These are phyloP conservation scores for Poecilobothrus nobilitatus DNA, from an alignment of 2,888 invertebrate genomes.

Conservation along the genomic window DNA sequence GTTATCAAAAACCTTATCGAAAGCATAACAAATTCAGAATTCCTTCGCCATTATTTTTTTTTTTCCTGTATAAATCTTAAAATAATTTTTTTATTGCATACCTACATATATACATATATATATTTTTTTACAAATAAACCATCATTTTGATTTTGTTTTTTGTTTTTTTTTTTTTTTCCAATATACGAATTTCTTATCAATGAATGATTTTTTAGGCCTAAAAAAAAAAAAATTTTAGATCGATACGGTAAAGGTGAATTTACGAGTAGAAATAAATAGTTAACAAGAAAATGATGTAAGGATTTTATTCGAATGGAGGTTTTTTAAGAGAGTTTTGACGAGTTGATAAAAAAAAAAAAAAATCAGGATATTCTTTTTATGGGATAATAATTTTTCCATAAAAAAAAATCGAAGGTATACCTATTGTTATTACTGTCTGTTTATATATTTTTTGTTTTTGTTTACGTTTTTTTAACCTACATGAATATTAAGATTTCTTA, in stretches of 20 bases:
- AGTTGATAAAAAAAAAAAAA: background rate
- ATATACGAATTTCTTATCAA: background rate
- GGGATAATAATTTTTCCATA: conserved; percentile 3
- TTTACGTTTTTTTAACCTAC: background rate
- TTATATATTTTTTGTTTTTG: background rate
- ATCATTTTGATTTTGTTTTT: background rate
- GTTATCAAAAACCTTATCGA: background rate
- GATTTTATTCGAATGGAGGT: too few species aligned
- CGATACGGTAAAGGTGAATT: background rate
- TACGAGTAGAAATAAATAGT: background rate
- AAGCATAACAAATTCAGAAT: background rate
- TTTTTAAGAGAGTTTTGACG: background rate
- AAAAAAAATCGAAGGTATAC: background rate
- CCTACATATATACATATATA: too few species aligned
- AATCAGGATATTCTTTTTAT: background rate
- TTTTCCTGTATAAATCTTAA: background rate
- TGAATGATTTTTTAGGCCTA: background rate
- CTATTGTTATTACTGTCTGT: too few species aligned
- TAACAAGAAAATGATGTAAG: too few species aligned
- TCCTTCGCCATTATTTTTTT: background rate
- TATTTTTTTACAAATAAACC: background rate
- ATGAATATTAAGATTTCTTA: background rate
- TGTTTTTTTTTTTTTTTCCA: background rate
- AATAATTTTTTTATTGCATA: background rate
- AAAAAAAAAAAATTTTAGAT: background rate